phyloP scores from a whole-genome alignment of 1,140 invertebrate species.

The Holotrichia oblita region DNA sequence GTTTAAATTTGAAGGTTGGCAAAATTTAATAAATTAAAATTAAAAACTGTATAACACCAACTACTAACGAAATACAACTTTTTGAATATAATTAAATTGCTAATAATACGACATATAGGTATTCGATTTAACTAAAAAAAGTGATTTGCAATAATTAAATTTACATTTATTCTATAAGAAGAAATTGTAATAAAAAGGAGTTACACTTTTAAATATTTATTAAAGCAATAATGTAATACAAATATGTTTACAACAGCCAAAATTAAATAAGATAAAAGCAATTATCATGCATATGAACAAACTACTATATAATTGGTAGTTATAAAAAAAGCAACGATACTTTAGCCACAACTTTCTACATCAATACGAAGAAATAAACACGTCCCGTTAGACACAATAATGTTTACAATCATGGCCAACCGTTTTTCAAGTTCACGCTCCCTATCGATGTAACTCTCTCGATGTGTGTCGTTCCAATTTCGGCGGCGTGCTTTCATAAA shows the following conservation, averaged over 20 bases:
- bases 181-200: constrained; percentile 18
- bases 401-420: constrained; percentile 33
- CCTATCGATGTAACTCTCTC: background rate
- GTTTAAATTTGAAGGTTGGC: too few species aligned
- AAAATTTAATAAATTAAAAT: too few species aligned
- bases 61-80: too few species aligned
- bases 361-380: constrained; percentile 6
- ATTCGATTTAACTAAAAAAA: background rate
- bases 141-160: background rate
- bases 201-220: constrained; percentile 32
- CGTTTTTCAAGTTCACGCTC: constrained; percentile 34
- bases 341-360: constrained; percentile 19
- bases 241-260: constrained; percentile 14
- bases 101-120: too few species aligned
- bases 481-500: background rate
- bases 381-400: constrained; percentile 22
- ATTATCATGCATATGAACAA: background rate
- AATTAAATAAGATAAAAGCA: constrained; percentile 10
- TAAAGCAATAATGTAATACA: constrained; percentile 6
- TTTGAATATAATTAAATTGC: too few species aligned
- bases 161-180: background rate
- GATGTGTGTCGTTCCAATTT: background rate
- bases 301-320: background rate
- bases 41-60: too few species aligned
- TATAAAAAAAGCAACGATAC: constrained; percentile 3